Conservation (phyloP, 2,888 invertebrate genomes). For the Tridacna gigas region DNA sequence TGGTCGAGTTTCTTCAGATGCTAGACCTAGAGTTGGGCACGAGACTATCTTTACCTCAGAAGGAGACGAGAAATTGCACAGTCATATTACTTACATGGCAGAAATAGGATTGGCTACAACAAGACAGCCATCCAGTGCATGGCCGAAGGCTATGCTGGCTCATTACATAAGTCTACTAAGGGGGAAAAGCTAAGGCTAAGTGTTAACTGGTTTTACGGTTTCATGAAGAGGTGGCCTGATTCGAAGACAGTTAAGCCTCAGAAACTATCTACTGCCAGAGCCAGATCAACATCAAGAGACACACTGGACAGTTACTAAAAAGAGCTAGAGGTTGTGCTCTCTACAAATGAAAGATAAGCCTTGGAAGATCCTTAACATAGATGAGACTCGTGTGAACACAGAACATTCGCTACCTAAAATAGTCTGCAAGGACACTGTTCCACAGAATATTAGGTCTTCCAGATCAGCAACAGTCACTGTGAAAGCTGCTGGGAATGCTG, state of each 20-base stretch:
- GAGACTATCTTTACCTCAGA: not conserved
- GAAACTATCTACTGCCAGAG: constrained; percentile 24
- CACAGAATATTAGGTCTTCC: constrained; percentile 42
- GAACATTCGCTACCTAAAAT: not conserved
- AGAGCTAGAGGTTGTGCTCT: constrained; percentile 18
- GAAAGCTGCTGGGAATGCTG: not conserved
- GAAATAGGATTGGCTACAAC: constrained; percentile 32
- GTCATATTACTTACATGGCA: constrained; percentile 20
- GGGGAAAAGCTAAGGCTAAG: constrained; percentile 27
- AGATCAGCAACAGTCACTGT: constrained; percentile 38
- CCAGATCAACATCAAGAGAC: constrained; percentile 28
- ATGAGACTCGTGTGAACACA: too few relatives aligned
- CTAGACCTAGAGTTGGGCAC: not conserved
- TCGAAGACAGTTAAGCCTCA: constrained; percentile 4
- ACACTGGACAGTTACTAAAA: constrained; percentile 23
- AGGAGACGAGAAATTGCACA: constrained; percentile 19
- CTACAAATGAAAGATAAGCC: constrained; percentile 20
- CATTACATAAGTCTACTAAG: constrained; percentile 11
- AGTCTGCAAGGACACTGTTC: not conserved
- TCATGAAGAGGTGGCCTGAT: constrained; percentile 40
- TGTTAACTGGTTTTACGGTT: constrained; percentile 48
- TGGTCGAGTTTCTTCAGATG: too few relatives aligned
- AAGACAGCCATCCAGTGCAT: constrained; percentile 18
- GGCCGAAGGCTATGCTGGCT: constrained; percentile 18
- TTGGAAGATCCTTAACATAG: not conserved